Conservation (phyloP, 2,113 vertebrate genomes). For the Chionis minor region DNA sequence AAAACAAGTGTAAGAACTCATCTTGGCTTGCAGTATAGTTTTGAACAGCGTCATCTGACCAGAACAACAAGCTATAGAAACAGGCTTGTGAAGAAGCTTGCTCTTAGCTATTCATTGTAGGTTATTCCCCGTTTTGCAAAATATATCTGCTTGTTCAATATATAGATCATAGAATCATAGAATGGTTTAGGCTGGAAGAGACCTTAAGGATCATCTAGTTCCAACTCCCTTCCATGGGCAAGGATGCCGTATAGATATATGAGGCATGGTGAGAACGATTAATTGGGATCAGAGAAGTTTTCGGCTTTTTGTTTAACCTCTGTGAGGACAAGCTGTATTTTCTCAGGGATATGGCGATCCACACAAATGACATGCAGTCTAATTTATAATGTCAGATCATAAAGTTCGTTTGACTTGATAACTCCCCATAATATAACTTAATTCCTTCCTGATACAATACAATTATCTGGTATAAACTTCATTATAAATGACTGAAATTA, state of each 20-base stretch:
- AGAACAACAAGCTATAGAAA: neutral
- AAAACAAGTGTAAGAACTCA: neutral
- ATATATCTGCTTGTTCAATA: neutral
- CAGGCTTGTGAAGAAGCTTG: neutral
- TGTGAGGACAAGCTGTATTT: neutral
- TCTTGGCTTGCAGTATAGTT: neutral
- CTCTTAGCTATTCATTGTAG: neutral
- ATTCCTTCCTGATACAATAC: neutral
- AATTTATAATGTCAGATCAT: neutral
- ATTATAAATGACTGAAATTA: neutral
- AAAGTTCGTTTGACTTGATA: neutral
- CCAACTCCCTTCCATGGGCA: too few species aligned
- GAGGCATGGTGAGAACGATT: neutral
- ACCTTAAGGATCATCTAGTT: too few species aligned
- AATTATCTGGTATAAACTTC: neutral
- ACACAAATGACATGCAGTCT: neutral
- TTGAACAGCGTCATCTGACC: neutral
- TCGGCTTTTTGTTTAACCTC: neutral
- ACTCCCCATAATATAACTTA: neutral
- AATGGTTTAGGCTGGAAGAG: too few species aligned
- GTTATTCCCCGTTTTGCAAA: neutral
- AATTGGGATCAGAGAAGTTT: neutral
- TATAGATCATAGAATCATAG: too few species aligned
- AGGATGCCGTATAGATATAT: neutral
- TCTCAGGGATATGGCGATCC: neutral